These are phyloP conservation scores for Erebia epiphron DNA, from an alignment of 2,888 invertebrate species.

Conservation along the genomic window DNA sequence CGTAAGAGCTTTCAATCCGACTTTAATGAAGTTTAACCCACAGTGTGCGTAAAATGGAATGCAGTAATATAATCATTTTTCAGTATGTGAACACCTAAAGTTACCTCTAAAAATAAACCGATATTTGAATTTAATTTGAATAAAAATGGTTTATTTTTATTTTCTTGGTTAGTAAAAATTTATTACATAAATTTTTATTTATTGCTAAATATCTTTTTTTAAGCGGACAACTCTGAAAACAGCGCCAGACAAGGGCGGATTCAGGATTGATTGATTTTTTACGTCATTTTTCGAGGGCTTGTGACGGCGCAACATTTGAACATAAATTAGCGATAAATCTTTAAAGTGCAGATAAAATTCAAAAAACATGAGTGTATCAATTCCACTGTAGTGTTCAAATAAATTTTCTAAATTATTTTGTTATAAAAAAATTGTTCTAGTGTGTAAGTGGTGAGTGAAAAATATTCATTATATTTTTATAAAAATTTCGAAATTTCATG, in stretches of 20 bases:
- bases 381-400: constrained; percentile 19
- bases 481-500: neutral
- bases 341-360: constrained; percentile 43
- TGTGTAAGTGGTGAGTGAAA: constrained; percentile 28
- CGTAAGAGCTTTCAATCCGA: too few relatives aligned
- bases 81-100: too few relatives aligned
- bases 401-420: constrained; percentile 20
- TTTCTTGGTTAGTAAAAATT: too few relatives aligned
- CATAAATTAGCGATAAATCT: constrained; percentile 52
- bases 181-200: too few relatives aligned
- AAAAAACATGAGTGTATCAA: constrained; percentile 34
- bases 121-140: too few relatives aligned
- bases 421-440: constrained; percentile 6
- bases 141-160: too few relatives aligned
- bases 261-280: constrained; percentile 64
- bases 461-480: neutral
- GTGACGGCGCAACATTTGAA: constrained; percentile 79
- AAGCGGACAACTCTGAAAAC: constrained; percentile 35
- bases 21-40: too few relatives aligned
- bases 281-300: constrained; percentile 60
- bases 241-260: constrained; percentile 20
- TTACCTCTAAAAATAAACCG: too few relatives aligned
- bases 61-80: too few relatives aligned
- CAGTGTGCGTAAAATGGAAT: too few relatives aligned
- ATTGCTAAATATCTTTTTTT: neutral